Conservation (phyloP, 1,140 invertebrate species). For the Helicorthomorpha holstii region DNA sequence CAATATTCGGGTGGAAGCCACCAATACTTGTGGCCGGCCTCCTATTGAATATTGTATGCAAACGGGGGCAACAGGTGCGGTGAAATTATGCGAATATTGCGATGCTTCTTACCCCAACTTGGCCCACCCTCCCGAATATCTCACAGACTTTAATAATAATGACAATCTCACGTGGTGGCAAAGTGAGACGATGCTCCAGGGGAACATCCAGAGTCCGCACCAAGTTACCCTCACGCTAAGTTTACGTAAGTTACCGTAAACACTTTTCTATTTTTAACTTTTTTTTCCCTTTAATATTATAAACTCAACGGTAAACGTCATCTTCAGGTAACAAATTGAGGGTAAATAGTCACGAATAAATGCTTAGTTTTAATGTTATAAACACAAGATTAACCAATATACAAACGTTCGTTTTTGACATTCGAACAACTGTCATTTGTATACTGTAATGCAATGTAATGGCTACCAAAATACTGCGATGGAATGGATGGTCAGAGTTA, state of each 20-base stretch:
- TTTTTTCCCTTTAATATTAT: not conserved
- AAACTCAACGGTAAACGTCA: too few relatives aligned
- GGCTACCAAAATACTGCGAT: too few relatives aligned
- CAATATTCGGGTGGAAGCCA: constrained; percentile 65
- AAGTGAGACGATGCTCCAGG: constrained; percentile 89
- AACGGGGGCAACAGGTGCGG: constrained; percentile 39
- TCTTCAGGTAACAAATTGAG: too few relatives aligned
- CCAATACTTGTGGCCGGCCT: constrained; percentile 81
- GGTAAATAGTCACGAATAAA: too few relatives aligned
- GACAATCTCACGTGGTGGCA: constrained; percentile 96
- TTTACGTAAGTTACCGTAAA: constrained; percentile 44
- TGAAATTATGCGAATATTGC: constrained; percentile 44
- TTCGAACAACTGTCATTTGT: too few relatives aligned
- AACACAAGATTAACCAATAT: too few relatives aligned
- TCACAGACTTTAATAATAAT: constrained; percentile 80
- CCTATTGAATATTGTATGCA: constrained; percentile 75
- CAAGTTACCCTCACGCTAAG: constrained; percentile 81
- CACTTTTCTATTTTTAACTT: not conserved
- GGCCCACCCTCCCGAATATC: constrained; percentile 54
- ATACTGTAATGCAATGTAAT: too few relatives aligned
- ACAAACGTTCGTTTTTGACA: too few relatives aligned
- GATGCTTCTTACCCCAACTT: constrained; percentile 26
- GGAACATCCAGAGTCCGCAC: constrained; percentile 71
- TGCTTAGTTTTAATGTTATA: too few relatives aligned
- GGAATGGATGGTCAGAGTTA: too few relatives aligned